phyloP scores from a whole-genome alignment of 2,888 invertebrate species.

The Leptopilina syphax region DNA sequence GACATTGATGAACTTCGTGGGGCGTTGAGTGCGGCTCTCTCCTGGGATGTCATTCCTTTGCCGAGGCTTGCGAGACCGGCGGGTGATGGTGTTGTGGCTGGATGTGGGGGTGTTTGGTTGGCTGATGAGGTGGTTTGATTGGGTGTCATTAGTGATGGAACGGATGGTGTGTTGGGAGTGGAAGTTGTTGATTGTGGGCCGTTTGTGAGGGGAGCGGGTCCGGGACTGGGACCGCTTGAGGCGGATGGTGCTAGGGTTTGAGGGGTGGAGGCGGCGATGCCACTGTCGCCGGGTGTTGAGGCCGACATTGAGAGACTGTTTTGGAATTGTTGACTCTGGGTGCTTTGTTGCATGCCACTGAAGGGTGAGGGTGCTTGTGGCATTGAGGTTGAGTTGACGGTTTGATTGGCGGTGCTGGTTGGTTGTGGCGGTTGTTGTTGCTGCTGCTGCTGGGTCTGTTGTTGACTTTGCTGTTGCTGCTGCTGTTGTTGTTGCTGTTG shows the following conservation, averaged over 20 bases:
- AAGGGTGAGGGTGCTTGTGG: slow-evolving; percentile 80
- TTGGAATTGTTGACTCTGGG: slow-evolving; percentile 72
- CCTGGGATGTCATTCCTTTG: slow-evolving; percentile 79
- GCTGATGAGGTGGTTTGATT: slow-evolving; percentile 82
- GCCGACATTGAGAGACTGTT: slow-evolving; percentile 74
- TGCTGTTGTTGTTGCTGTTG: slow-evolving; percentile 70
- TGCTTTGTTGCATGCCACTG: slow-evolving; percentile 72
- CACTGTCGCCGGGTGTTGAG: slow-evolving; percentile 70
- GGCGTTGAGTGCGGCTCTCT: slow-evolving; percentile 78
- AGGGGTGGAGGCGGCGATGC: slow-evolving; percentile 78
- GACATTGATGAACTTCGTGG: slow-evolving; percentile 80
- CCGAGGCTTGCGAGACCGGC: slow-evolving; percentile 77
- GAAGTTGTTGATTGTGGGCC: slow-evolving; percentile 75
- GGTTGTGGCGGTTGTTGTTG: slow-evolving; percentile 73
- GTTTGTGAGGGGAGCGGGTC: slow-evolving; percentile 71
- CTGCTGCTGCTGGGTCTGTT: slow-evolving; percentile 69
- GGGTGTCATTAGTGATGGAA: slow-evolving; percentile 79
- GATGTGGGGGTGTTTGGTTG: slow-evolving; percentile 77
- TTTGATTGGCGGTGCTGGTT: slow-evolving; percentile 72
- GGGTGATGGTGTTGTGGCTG: slow-evolving; percentile 74
- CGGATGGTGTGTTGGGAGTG: slow-evolving; percentile 73
- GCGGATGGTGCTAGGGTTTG: slow-evolving; percentile 73
- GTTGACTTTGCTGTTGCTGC: slow-evolving; percentile 63
- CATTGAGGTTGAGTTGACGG: slow-evolving; percentile 65
- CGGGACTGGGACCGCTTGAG: slow-evolving; percentile 73